A percentile compares a stretch with the other conserved stretches of the same genome.
These are phyloP conservation scores for Stenodema calcarata DNA, from an alignment of 2,888 invertebrate species.

Conservation along the genomic window DNA sequence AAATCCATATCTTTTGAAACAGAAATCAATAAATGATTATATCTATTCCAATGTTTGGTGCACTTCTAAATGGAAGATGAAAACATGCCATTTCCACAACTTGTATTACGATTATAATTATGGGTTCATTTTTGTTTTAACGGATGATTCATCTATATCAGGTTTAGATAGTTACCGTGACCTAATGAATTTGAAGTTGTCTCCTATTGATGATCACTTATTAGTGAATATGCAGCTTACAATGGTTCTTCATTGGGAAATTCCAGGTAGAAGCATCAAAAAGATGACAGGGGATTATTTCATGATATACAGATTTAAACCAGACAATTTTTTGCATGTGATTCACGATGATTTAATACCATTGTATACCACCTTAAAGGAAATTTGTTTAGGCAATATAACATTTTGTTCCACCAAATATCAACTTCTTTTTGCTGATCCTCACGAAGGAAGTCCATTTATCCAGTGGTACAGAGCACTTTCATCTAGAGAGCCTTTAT, in stretches of 20 bases:
- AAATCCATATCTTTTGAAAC: background rate
- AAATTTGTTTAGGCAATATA: slow-evolving; percentile 57
- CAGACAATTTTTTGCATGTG: slow-evolving; percentile 66
- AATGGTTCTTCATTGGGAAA: slow-evolving; percentile 49
- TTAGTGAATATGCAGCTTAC: slow-evolving; percentile 60
- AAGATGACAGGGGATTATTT: slow-evolving; percentile 53
- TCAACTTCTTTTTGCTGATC: slow-evolving; percentile 60
- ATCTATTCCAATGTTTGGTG: background rate
- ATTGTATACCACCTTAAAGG: slow-evolving; percentile 60
- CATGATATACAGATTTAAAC: slow-evolving; percentile 62
- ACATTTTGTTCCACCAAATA: slow-evolving; percentile 55
- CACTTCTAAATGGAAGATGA: background rate
- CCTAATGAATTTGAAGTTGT: slow-evolving; percentile 60
- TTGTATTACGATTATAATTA: slow-evolving; percentile 60
- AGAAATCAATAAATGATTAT: background rate
- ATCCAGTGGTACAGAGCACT: slow-evolving; percentile 60
- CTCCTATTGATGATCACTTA: slow-evolving; percentile 62
- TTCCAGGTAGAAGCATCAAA: background rate
- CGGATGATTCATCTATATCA: slow-evolving; percentile 59
- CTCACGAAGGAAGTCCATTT: slow-evolving; percentile 58
- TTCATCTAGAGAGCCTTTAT: slow-evolving; percentile 58
- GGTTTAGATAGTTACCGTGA: slow-evolving; percentile 59
- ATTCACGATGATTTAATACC: slow-evolving; percentile 65
- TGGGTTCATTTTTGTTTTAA: slow-evolving; percentile 61
- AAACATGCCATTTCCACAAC: slow-evolving; percentile 61